Conservation (phyloP, 2,797 vertebrate genomes). For the Thalassophryne amazonica region DNA sequence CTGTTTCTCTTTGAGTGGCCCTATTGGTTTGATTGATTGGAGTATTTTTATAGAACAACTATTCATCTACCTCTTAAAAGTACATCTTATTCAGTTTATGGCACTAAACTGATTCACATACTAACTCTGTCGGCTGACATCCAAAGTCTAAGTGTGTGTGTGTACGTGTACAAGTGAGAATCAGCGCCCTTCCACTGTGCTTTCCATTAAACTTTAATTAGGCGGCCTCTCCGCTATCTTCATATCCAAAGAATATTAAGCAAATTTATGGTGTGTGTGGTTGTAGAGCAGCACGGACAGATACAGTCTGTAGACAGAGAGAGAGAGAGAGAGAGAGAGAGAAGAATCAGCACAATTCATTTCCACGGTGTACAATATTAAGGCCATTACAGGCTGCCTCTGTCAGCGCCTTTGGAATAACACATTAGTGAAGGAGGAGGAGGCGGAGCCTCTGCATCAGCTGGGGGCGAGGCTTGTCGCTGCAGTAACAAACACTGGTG, state of each 20-base stretch:
- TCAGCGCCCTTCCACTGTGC: slow-evolving; percentile 26
- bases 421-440: slow-evolving; percentile 66
- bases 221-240: slow-evolving; percentile 21
- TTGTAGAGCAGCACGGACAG: slow-evolving; percentile 19
- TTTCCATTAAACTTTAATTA: slow-evolving; percentile 76
- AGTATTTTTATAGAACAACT: too few relatives aligned
- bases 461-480: slow-evolving; percentile 47
- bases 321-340: slow-evolving; percentile 30
- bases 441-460: slow-evolving; percentile 55
- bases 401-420: slow-evolving; percentile 74
- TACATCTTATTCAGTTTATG: slow-evolving; percentile 5
- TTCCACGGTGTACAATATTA: slow-evolving; percentile 70
- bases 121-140: too few relatives aligned
- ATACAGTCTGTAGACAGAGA: slow-evolving; percentile 17
- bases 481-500: slow-evolving; percentile 51
- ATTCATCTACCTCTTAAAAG: slow-evolving; percentile 17
- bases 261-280: slow-evolving; percentile 59
- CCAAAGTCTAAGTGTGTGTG: slow-evolving; percentile 8
- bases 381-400: slow-evolving; percentile 72
- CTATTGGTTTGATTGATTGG: too few relatives aligned
- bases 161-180: slow-evolving; percentile 8
- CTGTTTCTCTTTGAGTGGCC: too few relatives aligned
- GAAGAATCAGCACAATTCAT: slow-evolving; percentile 74
- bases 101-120: too few relatives aligned
- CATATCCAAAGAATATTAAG: slow-evolving; percentile 64